phyloP scores from a whole-genome alignment of 92 coral and sea anemone species.

The Virgularia gustaviana region DNA sequence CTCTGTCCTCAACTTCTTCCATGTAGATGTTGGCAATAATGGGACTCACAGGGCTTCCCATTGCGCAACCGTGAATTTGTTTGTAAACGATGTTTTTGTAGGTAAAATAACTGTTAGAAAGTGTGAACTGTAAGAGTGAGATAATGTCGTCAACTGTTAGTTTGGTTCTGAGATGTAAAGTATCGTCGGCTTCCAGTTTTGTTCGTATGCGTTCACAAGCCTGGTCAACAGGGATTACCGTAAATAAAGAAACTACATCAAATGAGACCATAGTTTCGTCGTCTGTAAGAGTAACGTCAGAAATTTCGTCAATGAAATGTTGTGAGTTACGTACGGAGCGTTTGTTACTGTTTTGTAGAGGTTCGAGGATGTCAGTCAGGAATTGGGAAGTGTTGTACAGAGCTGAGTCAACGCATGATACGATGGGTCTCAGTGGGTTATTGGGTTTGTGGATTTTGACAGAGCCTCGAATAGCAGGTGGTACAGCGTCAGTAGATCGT shows the following conservation, averaged over 20 bases:
- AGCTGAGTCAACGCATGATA: conserved; percentile 40
- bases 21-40: conserved; percentile 18
- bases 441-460: conserved; percentile 34
- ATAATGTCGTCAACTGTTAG: conserved; percentile 35
- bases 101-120: conserved; percentile 17
- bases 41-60: conserved; percentile 29
- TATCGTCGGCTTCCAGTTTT: conserved; percentile 11
- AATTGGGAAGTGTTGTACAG: conserved; percentile 36
- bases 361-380: conserved; percentile 30
- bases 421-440: conserved; percentile 46
- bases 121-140: conserved; percentile 1
- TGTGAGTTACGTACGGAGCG: conserved; percentile 28
- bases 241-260: conserved; percentile 34
- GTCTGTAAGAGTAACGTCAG: conserved; percentile 6
- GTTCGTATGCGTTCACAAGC: conserved; percentile 5
- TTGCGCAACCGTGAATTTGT: conserved; percentile 34
- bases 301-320: conserved; percentile 27
- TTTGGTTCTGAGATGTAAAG: conserved; percentile 7
- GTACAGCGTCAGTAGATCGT: conserved; percentile 37
- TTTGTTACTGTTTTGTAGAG: conserved; percentile 18
- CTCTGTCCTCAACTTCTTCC: conserved; percentile 29
- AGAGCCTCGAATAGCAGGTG: conserved; percentile 41
- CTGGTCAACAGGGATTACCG: conserved; percentile 14
- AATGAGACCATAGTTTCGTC: conserved; percentile 34
- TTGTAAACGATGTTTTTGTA: conserved; percentile 9